phyloP scores from a whole-genome alignment of 2,797 vertebrate genomes.

The Dryobates pubescens region DNA sequence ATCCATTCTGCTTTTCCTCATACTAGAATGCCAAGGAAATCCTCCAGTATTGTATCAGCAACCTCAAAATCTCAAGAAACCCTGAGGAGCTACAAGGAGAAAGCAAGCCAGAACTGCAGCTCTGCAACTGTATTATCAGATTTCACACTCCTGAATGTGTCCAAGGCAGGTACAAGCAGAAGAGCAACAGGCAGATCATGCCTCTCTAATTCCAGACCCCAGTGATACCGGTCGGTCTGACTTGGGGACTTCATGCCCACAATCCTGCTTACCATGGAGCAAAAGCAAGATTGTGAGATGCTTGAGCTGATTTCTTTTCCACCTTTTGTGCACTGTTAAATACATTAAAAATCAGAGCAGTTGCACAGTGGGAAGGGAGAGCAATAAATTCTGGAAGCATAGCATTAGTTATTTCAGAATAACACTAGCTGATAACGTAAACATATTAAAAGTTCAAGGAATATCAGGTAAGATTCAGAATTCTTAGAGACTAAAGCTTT shows the following conservation, averaged over 20 bases:
- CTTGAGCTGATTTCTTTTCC: neutral
- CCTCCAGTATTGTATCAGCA: neutral
- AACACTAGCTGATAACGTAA: neutral
- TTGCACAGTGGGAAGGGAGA: neutral
- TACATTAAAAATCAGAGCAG: neutral
- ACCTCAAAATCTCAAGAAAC: neutral
- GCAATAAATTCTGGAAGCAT: fast-evolving
- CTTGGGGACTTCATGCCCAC: neutral
- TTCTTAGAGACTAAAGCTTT: neutral
- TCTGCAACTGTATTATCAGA: neutral
- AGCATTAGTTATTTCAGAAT: neutral
- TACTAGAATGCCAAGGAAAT: neutral
- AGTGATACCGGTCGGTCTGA: neutral
- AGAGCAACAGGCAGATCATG: neutral
- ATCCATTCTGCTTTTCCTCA: neutral
- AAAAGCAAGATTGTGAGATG: neutral
- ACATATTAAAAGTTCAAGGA: neutral
- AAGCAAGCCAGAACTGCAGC: neutral
- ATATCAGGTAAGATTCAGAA: neutral
- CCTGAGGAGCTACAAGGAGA: fast-evolving
- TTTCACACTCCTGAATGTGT: neutral
- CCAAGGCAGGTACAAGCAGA: neutral
- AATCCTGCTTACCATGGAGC: neutral
- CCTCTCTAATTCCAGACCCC: neutral
- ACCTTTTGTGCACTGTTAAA: neutral